Base-by-base conservation (phyloP, 1,140 invertebrate species). In the Aleiodes sp. region DNA sequence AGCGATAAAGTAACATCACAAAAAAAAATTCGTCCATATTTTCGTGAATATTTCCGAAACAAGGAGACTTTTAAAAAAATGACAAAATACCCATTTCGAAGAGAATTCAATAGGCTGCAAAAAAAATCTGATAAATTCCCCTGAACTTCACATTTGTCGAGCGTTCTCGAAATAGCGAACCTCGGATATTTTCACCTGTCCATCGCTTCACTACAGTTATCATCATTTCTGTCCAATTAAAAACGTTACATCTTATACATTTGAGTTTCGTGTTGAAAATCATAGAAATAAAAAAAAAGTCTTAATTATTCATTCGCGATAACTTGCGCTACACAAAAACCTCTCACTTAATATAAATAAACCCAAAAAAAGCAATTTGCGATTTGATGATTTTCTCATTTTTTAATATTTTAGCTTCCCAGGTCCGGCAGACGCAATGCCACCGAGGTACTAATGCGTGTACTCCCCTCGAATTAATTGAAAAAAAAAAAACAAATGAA, bases 401-500 rank as follows among this genome's bases (percentile, higher is more conserved):
- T 86, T 86, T 76, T 85, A 78, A 85, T 80, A 80, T 86, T 86
- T 86, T 86, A 86, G 85, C 85, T 86, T 85, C 84, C 85, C 85
- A 86, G 85, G 85, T 82, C 85, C 84, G 85, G 83, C 85, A 84
- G 85, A 86, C 78, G 77, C 84, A 79, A 86, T 86, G 82, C 84
- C 84, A 81, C 82, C 84, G 75, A 86, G 84, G 83, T 86, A 86
- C 85, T 86, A 86, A 84, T 73, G 39, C 67, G 67, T 66, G 63
- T 70, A 35, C 64, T 8, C 62, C 10, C 65, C 28, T 61, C 28
- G 39, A 61, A 69, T 66, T 62, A 66, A 62, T 69, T 79, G 76
- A 74, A 72, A 72, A 68, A 68, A 70, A 73, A 64, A 33, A 41
- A 16, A 62, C 2, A 39, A 62, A 62, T n/a, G 14, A 37, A 16